Conservation (phyloP, 2,888 invertebrate genomes). For the Brachyopa scutellaris region DNA sequence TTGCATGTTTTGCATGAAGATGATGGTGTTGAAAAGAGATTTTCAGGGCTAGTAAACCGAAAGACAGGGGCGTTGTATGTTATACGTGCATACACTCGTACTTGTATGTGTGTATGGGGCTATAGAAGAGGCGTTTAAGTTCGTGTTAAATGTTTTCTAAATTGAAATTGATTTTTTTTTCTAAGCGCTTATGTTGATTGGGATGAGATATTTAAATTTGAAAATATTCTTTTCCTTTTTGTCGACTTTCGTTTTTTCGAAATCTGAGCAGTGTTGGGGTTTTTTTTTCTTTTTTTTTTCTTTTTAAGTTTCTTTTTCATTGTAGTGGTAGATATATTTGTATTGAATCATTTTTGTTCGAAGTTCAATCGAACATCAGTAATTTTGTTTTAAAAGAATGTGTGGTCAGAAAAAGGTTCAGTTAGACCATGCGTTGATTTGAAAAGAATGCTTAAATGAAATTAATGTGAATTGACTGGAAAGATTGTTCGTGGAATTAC, state of each 20-base stretch:
- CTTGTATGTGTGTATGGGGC: too few relatives aligned
- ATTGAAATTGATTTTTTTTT: slow-evolving; percentile 10
- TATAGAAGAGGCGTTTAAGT: slow-evolving; percentile 12
- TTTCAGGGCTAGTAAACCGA: slow-evolving; percentile 1
- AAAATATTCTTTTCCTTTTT: neutral
- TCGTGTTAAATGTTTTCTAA: slow-evolving; percentile 35
- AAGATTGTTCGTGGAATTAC: too few relatives aligned
- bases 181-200: neutral
- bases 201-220: neutral
- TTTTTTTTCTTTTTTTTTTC: too few relatives aligned
- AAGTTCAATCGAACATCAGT: neutral
- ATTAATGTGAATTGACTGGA: neutral
- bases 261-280: neutral
- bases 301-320: neutral
- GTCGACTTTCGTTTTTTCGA: neutral
- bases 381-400: too few relatives aligned
- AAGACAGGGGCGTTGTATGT: neutral
- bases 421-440: neutral
- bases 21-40: slow-evolving; percentile 44
- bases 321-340: neutral
- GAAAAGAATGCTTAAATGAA: neutral
- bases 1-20: slow-evolving; percentile 64
- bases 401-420: too few relatives aligned
- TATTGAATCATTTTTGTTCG: neutral
- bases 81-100: neutral